These are phyloP conservation scores for Origma solitaria DNA, from an alignment of 2,113 vertebrate species.

Conservation along the genomic window DNA sequence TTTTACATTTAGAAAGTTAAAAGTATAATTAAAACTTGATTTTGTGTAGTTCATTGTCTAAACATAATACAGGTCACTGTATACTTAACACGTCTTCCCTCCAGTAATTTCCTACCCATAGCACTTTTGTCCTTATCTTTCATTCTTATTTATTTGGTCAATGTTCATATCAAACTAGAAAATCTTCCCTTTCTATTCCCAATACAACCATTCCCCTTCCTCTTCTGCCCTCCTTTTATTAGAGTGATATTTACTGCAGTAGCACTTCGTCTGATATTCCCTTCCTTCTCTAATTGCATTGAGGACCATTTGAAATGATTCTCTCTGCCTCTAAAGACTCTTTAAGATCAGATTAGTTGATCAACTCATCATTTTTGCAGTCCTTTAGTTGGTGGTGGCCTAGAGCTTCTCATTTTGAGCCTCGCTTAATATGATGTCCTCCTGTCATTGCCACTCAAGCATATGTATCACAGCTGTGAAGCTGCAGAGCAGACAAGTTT, in stretches of 20 bases:
- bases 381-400: not conserved
- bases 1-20: not conserved
- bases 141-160: not conserved
- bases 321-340: not conserved
- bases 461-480: slow-evolving; percentile 41
- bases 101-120: not conserved
- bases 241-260: not conserved
- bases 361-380: not conserved
- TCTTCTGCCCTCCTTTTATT: not conserved
- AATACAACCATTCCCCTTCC: not conserved
- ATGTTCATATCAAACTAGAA: not conserved
- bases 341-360: slow-evolving; percentile 14
- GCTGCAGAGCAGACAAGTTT: not conserved
- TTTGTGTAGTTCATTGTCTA: not conserved
- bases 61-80: not conserved
- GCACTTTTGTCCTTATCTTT: not conserved
- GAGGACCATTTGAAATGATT: not conserved
- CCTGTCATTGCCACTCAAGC: slow-evolving; percentile 27
- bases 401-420: slow-evolving; percentile 9
- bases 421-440: slow-evolving; percentile 9
- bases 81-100: not conserved
- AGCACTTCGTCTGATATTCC: not conserved
- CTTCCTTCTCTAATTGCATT: not conserved
- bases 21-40: not conserved
- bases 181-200: not conserved